These are phyloP conservation scores for Ctenopoma multispine DNA, from an alignment of 2,797 vertebrate species.

Conservation along the genomic window DNA sequence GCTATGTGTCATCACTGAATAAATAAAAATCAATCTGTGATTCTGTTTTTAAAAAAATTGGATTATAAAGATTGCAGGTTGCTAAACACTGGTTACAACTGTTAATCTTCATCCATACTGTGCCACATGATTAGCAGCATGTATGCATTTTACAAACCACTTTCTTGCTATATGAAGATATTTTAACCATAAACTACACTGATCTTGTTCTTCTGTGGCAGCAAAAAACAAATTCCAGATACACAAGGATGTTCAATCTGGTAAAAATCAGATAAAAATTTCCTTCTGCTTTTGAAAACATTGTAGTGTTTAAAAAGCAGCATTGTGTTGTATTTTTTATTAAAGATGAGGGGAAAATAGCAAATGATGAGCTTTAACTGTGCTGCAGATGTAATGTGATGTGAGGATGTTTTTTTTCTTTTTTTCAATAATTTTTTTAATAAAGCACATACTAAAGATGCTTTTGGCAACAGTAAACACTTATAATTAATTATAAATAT, in stretches of 20 bases:
- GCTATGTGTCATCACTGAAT: too few relatives aligned
- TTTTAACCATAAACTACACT: not conserved
- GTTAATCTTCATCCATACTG: not conserved
- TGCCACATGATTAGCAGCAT: not conserved
- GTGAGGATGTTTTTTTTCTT: too few relatives aligned
- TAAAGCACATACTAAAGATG: conserved; percentile 25
- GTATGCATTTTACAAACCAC: too few relatives aligned
- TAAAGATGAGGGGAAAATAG: not conserved
- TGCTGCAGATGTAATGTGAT: conserved; percentile 18
- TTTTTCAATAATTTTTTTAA: not conserved
- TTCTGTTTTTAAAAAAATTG: too few relatives aligned
- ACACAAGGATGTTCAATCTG: not conserved
- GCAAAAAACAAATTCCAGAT: not conserved
- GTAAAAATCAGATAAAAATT: too few relatives aligned
- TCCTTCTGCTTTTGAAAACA: too few relatives aligned
- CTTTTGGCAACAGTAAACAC: not conserved
- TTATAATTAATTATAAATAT: too few relatives aligned
- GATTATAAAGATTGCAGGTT: too few relatives aligned
- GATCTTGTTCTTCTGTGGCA: not conserved
- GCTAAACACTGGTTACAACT: too few relatives aligned
- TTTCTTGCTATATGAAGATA: not conserved
- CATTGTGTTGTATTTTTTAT: too few relatives aligned
- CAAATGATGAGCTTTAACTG: not conserved
- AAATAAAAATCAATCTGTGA: too few relatives aligned
- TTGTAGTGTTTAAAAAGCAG: too few relatives aligned